These are phyloP conservation scores for Acleris literana DNA, from an alignment of 2,888 invertebrate species.

Conservation along the genomic window DNA sequence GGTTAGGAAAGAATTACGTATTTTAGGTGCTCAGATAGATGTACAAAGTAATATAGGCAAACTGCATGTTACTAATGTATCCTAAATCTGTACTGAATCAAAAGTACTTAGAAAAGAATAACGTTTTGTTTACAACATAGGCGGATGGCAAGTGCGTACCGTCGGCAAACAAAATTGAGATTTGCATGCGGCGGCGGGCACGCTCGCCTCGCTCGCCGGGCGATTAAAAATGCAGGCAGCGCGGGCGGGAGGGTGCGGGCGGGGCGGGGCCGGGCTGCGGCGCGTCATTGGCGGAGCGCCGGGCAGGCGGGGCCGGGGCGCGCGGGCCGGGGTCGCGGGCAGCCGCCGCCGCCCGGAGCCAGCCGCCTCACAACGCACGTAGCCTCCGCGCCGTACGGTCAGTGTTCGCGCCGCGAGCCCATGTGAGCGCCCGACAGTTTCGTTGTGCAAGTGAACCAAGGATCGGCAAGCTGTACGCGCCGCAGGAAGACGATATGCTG, in stretches of 20 bases:
- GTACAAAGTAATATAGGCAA: not conserved
- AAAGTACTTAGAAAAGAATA: slow-evolving; percentile 21
- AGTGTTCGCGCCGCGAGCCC: slow-evolving; percentile 78
- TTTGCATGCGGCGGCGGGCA: slow-evolving; percentile 73
- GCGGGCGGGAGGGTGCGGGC: slow-evolving; percentile 61
- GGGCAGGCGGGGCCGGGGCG: slow-evolving; percentile 47
- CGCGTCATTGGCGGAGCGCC: slow-evolving; percentile 37
- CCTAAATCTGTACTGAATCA: slow-evolving; percentile 4
- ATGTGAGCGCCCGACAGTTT: slow-evolving; percentile 80
- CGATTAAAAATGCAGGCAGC: slow-evolving; percentile 81
- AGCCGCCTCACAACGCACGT: slow-evolving; percentile 78
- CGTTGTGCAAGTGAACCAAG: slow-evolving; percentile 80
- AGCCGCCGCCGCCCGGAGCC: slow-evolving; percentile 68
- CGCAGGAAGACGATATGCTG: slow-evolving; percentile 93
- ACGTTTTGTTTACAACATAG: slow-evolving; percentile 65
- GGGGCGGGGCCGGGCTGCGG: slow-evolving; percentile 37
- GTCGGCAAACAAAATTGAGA: slow-evolving; percentile 80
- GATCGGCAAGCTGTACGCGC: slow-evolving; percentile 91
- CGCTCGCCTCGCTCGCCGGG: slow-evolving; percentile 74
- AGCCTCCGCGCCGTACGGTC: slow-evolving; percentile 79
- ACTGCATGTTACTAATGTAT: not conserved
- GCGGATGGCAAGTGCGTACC: slow-evolving; percentile 70
- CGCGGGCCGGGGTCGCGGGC: slow-evolving; percentile 66
- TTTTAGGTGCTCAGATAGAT: not conserved
- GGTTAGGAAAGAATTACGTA: slow-evolving; percentile 19